Evolutionary conservation across 2,797 vertebrate species (phyloP).

Genomic region (Galagoides demidoff): DNA sequence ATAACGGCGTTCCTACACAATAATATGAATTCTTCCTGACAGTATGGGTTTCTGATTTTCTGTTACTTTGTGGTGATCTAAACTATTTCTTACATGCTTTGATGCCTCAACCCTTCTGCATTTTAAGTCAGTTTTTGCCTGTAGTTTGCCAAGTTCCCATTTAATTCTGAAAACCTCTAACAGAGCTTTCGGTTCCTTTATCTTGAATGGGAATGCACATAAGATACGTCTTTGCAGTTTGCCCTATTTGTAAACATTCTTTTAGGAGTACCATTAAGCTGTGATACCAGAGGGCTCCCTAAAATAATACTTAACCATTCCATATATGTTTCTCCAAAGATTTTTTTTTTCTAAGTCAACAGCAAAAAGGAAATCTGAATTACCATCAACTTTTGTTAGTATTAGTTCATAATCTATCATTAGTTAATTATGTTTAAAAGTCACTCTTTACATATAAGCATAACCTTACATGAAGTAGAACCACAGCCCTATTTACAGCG

Average conservation of each 20-base stretch:
- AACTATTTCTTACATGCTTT: constrained; percentile 56
- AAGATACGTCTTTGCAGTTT: neutral
- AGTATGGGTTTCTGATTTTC: constrained; percentile 33
- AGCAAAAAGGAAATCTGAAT: constrained; percentile 40
- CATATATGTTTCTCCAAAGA: neutral
- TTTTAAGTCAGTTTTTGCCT: constrained; percentile 25
- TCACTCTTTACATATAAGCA: neutral
- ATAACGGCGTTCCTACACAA: neutral
- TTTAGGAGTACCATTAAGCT: neutral
- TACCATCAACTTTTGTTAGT: neutral
- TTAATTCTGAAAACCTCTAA: constrained; percentile 40
- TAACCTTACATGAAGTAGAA: neutral
- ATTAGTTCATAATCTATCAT: neutral
- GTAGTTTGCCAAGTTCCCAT: constrained; percentile 24
- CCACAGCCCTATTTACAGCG: neutral
- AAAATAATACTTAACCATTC: constrained; percentile 31
- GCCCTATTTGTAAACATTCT: neutral
- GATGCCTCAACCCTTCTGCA: constrained; percentile 37
- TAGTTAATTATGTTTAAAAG: constrained; percentile 36
- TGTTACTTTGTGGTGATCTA: constrained; percentile 25
- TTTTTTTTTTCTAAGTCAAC: neutral
- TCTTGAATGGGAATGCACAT: constrained; percentile 4
- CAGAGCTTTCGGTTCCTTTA: neutral
- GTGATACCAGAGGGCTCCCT: neutral
- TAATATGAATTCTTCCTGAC: neutral